Conservation (phyloP, 2,797 vertebrate species). For the Acridotheres tristis region DNA sequence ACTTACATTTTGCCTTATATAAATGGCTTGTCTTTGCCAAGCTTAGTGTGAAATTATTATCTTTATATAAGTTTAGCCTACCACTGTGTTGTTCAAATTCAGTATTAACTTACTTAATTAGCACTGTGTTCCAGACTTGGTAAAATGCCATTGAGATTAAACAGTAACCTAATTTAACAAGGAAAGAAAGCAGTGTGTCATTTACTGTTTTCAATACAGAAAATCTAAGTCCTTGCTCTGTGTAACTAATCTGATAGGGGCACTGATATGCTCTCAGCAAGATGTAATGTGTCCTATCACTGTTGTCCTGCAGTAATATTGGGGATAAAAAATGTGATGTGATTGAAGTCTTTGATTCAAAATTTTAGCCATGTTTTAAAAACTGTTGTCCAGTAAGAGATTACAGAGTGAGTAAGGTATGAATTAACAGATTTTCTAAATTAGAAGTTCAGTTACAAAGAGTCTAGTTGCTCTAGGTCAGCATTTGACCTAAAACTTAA, state of each 20-base stretch:
- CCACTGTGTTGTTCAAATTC: not conserved
- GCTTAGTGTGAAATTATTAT: not conserved
- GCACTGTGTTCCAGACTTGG: not conserved
- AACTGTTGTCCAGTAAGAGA: not conserved
- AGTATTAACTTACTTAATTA: not conserved
- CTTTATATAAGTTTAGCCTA: not conserved
- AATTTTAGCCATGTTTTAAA: not conserved
- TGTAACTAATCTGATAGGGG: not conserved
- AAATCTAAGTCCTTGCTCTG: not conserved
- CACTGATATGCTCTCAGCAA: not conserved
- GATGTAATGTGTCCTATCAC: not conserved
- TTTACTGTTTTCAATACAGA: not conserved
- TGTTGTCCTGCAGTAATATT: not conserved
- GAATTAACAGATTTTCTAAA: not conserved
- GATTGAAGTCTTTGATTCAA: not conserved
- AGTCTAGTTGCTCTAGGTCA: not conserved
- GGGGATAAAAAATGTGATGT: not conserved
- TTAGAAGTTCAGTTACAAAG: not conserved
- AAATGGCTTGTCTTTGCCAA: not conserved
- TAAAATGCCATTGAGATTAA: not conserved
- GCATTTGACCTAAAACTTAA: conserved; percentile 19
- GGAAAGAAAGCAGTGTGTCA: not conserved
- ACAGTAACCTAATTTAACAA: not conserved
- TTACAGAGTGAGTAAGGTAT: not conserved
- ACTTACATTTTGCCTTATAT: not conserved